These are phyloP conservation scores for Neosilurus hyrtlii DNA, from an alignment of 2,797 vertebrate genomes.

Conservation along the genomic window DNA sequence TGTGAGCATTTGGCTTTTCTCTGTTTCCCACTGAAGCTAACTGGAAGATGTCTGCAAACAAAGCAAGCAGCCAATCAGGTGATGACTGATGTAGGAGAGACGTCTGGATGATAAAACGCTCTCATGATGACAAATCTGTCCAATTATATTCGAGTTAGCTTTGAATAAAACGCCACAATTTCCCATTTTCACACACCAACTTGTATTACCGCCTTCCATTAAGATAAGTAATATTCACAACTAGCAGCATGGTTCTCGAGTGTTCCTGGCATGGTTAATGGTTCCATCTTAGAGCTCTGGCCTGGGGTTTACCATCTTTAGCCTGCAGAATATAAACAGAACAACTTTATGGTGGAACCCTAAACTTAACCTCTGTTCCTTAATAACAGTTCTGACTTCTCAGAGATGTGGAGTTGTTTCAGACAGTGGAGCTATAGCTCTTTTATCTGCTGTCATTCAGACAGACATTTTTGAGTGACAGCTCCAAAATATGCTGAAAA, in stretches of 20 bases:
- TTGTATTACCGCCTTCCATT: background rate
- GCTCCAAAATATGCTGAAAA: conserved; percentile 16
- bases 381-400: background rate
- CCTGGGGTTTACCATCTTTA: background rate
- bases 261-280: background rate
- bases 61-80: background rate
- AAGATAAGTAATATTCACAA: background rate
- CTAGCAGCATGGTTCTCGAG: background rate
- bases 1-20: conserved; percentile 10
- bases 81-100: background rate
- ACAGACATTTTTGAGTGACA: conserved; percentile 23
- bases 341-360: background rate
- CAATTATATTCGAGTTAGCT: conserved; percentile 8
- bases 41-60: conserved; percentile 7
- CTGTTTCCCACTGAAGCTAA: conserved; percentile 7
- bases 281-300: background rate
- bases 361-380: background rate
- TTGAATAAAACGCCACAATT: background rate
- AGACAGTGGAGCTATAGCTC: conserved; percentile 16
- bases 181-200: background rate
- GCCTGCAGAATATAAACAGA: no score
- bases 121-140: conserved; percentile 19
- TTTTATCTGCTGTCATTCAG: background rate
- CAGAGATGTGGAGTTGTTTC: conserved; percentile 7
- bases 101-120: background rate